phyloP scores from a whole-genome alignment of 2,797 vertebrate species.

The Merluccius polli region DNA sequence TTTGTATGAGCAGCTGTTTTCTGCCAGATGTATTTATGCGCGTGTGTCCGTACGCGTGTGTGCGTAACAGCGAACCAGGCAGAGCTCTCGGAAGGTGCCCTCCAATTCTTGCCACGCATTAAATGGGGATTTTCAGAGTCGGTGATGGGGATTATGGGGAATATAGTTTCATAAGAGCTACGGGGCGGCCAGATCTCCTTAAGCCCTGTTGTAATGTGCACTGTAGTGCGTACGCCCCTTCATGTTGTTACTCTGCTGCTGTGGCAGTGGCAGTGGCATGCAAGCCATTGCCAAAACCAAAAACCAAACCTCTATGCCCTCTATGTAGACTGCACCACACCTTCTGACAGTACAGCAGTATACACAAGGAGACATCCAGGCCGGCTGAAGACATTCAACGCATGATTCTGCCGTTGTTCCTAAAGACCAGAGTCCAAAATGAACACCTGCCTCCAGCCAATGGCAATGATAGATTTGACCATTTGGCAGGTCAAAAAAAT shows the following conservation, averaged over 20 bases:
- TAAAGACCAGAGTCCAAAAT: no score
- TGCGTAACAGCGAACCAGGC: conserved; percentile 30
- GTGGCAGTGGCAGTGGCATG: conserved; percentile 13
- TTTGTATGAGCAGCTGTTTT: conserved; percentile 27
- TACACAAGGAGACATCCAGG: no score
- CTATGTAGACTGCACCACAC: not conserved
- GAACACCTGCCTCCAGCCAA: no score
- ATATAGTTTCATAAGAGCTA: conserved; percentile 53
- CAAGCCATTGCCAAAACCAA: no score
- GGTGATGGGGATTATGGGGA: conserved; percentile 57
- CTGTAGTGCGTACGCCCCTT: conserved; percentile 42
- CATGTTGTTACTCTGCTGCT: conserved; percentile 32
- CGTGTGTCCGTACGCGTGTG: not conserved
- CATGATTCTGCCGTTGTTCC: no score
- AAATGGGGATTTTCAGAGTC: conserved; percentile 51
- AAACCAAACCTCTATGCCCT: no score
- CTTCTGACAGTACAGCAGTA: not conserved
- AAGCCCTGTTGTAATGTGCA: conserved; percentile 43
- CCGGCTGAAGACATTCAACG: no score
- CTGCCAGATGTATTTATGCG: not conserved
- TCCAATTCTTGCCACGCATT: conserved; percentile 42
- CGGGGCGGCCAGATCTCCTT: conserved; percentile 60
- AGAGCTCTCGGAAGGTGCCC: conserved; percentile 17
- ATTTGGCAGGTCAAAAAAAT: no score
- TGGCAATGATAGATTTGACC: no score